These are phyloP conservation scores for Aporrectodea caliginosa DNA, from an alignment of 1,140 invertebrate genomes.

Conservation along the genomic window DNA sequence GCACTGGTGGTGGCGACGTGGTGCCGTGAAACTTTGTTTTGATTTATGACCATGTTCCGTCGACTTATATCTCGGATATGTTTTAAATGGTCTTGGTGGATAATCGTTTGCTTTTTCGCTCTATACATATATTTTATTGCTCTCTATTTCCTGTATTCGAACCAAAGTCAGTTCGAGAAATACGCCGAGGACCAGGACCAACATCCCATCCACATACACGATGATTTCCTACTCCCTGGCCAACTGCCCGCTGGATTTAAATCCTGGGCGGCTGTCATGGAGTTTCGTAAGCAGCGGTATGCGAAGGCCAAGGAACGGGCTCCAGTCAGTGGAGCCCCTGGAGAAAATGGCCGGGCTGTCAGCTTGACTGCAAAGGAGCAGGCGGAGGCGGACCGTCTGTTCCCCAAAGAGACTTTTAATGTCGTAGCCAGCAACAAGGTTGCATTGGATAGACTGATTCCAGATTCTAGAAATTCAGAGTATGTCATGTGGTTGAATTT, in stretches of 20 bases:
- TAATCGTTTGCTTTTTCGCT: slow-evolving; percentile 7
- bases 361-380: slow-evolving; percentile 61
- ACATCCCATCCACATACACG: not conserved
- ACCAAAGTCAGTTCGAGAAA: slow-evolving; percentile 5
- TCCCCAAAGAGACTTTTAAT: slow-evolving; percentile 79
- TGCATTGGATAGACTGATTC: slow-evolving; percentile 71
- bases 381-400: slow-evolving; percentile 51
- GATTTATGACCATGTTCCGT: not conserved
- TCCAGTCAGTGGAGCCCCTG: slow-evolving; percentile 34
- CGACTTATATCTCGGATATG: not conserved
- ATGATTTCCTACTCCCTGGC: not conserved
- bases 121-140: slow-evolving; percentile 5
- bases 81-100: not conserved
- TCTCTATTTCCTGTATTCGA: slow-evolving; percentile 14
- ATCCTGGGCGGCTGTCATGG: not conserved
- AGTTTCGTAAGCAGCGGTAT: slow-evolving; percentile 24
- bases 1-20: too few relatives aligned
- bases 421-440: slow-evolving; percentile 79
- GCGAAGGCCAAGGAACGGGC: slow-evolving; percentile 7
- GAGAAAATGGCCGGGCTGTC: slow-evolving; percentile 45
- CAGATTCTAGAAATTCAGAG: slow-evolving; percentile 71
- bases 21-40: too few relatives aligned
- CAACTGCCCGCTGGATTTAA: not conserved
- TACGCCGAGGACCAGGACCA: not conserved
- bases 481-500: too few relatives aligned